A percentile compares a stretch with the other conserved stretches of the same genome.
These are phyloP conservation scores for Clarias platycephalus DNA, from an alignment of 2,797 vertebrate species.

Conservation along the genomic window DNA sequence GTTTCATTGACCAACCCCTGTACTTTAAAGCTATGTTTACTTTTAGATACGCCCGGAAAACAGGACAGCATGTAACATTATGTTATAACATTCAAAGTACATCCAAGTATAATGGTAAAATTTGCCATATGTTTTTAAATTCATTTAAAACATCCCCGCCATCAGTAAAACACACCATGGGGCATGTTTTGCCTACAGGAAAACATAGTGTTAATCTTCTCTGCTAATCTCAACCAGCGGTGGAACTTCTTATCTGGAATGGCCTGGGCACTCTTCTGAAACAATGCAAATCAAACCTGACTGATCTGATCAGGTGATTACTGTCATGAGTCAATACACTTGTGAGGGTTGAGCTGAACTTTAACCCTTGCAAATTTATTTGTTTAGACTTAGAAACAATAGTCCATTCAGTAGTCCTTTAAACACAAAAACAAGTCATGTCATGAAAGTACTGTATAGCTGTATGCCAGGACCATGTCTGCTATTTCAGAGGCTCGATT, in stretches of 20 bases:
- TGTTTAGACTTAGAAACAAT: conserved; percentile 10
- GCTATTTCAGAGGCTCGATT: not conserved
- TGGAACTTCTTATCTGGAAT: conserved; percentile 4
- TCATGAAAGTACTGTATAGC: not conserved
- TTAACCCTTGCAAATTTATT: conserved; percentile 20
- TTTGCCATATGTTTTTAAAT: not conserved
- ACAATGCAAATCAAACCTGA: conserved; percentile 17
- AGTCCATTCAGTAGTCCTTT: conserved; percentile 1
- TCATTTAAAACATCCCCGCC: too few species aligned
- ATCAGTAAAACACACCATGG: too few species aligned
- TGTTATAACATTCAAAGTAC: not conserved
- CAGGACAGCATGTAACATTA: not conserved
- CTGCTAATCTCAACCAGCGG: not conserved
- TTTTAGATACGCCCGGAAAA: not conserved
- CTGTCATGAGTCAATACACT: not conserved
- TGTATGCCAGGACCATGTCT: not conserved
- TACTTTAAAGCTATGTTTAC: not conserved
- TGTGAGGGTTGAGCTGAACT: not conserved
- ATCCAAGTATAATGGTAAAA: not conserved
- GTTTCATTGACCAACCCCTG: too few species aligned
- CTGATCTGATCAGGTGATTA: conserved; percentile 27
- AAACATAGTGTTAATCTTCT: not conserved
- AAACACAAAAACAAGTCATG: not conserved
- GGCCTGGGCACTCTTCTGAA: not conserved
- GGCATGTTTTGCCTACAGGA: not conserved